phyloP scores from a whole-genome alignment of 2,888 invertebrate species.

The Gymnoscelis rufifasciata region DNA sequence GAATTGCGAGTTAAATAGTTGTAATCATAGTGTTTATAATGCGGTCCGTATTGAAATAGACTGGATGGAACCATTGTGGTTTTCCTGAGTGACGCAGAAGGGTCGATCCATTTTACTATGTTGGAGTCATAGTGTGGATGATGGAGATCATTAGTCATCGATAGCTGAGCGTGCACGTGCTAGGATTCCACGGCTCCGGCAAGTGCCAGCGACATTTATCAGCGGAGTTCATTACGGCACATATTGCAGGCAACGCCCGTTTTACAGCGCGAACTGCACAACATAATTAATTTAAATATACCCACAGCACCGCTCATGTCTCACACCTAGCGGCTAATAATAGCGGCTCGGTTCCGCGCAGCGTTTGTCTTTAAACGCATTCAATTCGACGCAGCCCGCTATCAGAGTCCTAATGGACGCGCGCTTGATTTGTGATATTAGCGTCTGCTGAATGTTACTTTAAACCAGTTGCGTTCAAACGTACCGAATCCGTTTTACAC shows the following conservation, averaged over 20 bases:
- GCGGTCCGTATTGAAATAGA: slow-evolving; percentile 6
- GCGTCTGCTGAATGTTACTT: slow-evolving; percentile 6
- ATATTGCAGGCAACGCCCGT: slow-evolving; percentile 22
- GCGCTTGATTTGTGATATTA: slow-evolving; percentile 11
- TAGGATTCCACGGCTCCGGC: slow-evolving; percentile 6
- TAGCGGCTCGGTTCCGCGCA: slow-evolving; percentile 28
- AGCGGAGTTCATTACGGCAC: slow-evolving; percentile 19
- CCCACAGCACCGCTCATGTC: slow-evolving; percentile 27
- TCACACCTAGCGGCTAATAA: slow-evolving; percentile 36
- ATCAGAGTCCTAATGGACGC: slow-evolving; percentile 8
- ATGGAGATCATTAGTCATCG: neutral
- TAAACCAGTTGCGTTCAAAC: neutral
- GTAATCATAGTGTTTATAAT: too few species aligned
- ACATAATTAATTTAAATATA: slow-evolving; percentile 39
- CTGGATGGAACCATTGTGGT: slow-evolving; percentile 18
- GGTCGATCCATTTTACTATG: slow-evolving; percentile 5
- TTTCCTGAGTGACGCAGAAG: slow-evolving; percentile 19
- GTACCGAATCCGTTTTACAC: too few species aligned
- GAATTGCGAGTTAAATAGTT: slow-evolving; percentile 12
- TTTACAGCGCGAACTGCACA: slow-evolving; percentile 23
- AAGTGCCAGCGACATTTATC: slow-evolving; percentile 21
- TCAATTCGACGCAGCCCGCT: slow-evolving; percentile 17
- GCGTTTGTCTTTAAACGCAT: slow-evolving; percentile 29
- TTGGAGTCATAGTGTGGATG: neutral
- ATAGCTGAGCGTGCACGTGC: slow-evolving; percentile 6